Base-by-base conservation (phyloP, 2,113 vertebrate species). In the Pseudorhombus dupliciocellatus region DNA sequence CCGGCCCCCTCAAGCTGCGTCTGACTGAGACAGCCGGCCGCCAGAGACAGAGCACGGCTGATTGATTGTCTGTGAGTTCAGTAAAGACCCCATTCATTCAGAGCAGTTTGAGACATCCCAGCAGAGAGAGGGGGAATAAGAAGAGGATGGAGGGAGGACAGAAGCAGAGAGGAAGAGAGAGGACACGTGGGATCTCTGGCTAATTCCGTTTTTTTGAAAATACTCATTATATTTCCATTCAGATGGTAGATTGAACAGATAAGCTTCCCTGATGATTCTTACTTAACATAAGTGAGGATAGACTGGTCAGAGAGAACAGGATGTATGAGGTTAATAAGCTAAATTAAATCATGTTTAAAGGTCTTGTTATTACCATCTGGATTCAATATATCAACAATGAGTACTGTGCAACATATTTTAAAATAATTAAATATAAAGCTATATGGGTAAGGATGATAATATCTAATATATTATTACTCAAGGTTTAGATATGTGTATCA, bases 1-100 rank as follows among this genome's bases (percentile, higher is more conserved):
- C 10, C 1, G 22, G 2, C 4, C 54, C 54, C 44, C 65, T 62
- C 46, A 31, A 64, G 34, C 67, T 66, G 67, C n/a, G 64, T 80
- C 84, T 80, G 75, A 46, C 66, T 44, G 69, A 89, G 75, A 84
- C 88, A 77, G 80, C 59, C 34, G 53, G 80, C 75, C 65, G 14
- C 74, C 56, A n/a, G 77, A 77, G 87, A 84, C 59, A 1, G 66
- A 37, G 30, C 56, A 53, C 7, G 57, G 66, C 73, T 85, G 87
- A 90, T 79, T 77, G 84, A 87, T 88, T 78, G 86, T 76, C 84
- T 79, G 61, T 65, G 55, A 50, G 61, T 60, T 68, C 78, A 21
- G 76, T 52, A 46, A 71, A 77, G 82, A 75, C 82, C 67, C 68
- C 37, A 15, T 80, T 81, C 83, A 58, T 75, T 74, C 55, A 71